Evolutionary conservation across 2,797 vertebrate genomes (phyloP).

Genomic region (Sternarchorhynchus goeldii): DNA sequence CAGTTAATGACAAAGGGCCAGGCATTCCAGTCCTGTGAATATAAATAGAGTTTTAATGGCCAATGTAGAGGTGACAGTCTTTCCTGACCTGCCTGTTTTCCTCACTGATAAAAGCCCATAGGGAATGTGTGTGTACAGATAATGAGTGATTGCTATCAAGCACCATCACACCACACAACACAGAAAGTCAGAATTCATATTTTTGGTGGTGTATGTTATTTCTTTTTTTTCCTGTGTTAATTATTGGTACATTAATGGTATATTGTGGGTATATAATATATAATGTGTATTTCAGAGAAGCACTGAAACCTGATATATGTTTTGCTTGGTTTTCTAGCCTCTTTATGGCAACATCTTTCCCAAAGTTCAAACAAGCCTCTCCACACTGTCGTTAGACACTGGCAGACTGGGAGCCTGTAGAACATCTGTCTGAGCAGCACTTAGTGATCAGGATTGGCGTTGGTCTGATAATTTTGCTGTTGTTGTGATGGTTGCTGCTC

Average conservation of each 20-base stretch:
- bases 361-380: constrained; percentile 11
- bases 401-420: not conserved
- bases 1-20: constrained; percentile 61
- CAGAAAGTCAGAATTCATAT: not conserved
- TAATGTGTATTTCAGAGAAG: no score
- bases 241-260: no score
- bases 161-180: constrained; percentile 7
- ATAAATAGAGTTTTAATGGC: constrained; percentile 57
- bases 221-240: no score
- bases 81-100: constrained; percentile 15
- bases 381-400: not conserved
- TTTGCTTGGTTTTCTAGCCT: no score
- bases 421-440: no score
- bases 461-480: not conserved
- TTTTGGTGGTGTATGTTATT: not conserved
- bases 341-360: not conserved
- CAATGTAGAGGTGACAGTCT: constrained; percentile 35
- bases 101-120: constrained; percentile 25
- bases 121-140: constrained; percentile 28
- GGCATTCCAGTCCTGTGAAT: constrained; percentile 50
- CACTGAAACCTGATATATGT: no score
- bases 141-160: constrained; percentile 27
- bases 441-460: not conserved
- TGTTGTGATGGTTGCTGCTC: not conserved
- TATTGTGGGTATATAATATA: no score